Base-by-base conservation (phyloP, 2,888 invertebrate genomes). In the Octonoba sinensis region DNA sequence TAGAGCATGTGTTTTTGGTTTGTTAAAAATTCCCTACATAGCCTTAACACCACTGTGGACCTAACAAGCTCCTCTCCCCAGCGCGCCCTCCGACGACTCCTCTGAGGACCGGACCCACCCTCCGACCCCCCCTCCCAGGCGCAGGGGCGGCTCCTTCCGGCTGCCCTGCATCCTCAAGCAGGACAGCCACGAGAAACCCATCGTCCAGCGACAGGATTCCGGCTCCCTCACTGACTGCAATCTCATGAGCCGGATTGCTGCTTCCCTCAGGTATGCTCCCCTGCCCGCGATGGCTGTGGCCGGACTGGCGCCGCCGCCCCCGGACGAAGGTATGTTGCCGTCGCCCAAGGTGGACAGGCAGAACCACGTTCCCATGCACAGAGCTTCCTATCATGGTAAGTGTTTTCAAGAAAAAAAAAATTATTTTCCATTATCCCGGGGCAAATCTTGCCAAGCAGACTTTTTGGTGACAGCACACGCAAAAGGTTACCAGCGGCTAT, bases 221-320 rank as follows among this genome's bases (percentile, higher is more conserved):
- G 36, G 27, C 18, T 20, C 22, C 20, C 36, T 15, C 16, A n/a
- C 49, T 27, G 74, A 69, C 13, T 8, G 47, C n/a, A 66, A 46
- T 20, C 72, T 81, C 46, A 81, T 75, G 79, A 84, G 85, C 82
- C 87, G 87, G 84, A 91, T 93, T 86, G 92, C 92, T 84, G 92
- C 92, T 87, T 93, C 93, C 83, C 90, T 93, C 85, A 92, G 92
- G 88, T 89, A 93, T 86, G 92, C 93, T 84, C 93, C 93, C 89
- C 91, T 91, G 70, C 92, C 93, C 89, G 93, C 93, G 78, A 92
- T 93, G 91, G 93, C 93, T 83, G 88, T 89, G 60, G 92, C 93
- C 84, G 92, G 93, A 85, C 91, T 92, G 88, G 88, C 92, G 86
- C 91, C 91, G 86, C 91, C 91, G 69, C 47, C 49, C 16, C 56